Percentiles rank a stretch among this genome's conserved stretches.
Evolutionary conservation across 2,113 vertebrate genomes (phyloP).

Genomic region (human): DNA sequence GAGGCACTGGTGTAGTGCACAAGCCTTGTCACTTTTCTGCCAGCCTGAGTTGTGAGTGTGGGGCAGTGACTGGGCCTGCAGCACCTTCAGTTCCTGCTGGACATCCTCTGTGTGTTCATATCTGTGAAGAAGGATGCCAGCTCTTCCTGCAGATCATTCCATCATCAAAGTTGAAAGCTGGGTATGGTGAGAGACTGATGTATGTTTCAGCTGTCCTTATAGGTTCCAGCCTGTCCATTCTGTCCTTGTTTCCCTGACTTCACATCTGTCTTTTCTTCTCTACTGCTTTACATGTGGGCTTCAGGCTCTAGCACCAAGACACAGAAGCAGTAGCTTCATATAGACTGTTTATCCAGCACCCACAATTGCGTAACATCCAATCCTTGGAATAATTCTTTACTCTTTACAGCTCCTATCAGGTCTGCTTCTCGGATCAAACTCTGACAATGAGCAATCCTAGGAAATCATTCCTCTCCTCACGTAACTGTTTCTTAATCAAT

Average conservation of each 20-base stretch:
- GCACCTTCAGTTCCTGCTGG: background rate
- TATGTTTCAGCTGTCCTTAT: background rate
- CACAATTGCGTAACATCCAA: too few species aligned
- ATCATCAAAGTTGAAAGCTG: background rate
- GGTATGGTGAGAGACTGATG: background rate
- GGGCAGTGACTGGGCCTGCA: too few species aligned
- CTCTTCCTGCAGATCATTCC: background rate
- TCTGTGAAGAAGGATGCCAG: background rate
- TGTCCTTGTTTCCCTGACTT: background rate
- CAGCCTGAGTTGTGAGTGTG: background rate
- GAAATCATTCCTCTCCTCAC: background rate
- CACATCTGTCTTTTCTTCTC: background rate
- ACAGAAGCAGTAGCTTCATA: background rate
- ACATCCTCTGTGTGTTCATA: background rate
- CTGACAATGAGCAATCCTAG: background rate
- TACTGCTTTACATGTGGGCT: background rate
- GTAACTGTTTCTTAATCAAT: background rate
- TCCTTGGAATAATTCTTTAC: background rate
- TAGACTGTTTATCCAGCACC: background rate
- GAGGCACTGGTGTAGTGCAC: background rate
- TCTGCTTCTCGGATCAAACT: background rate
- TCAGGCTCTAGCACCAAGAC: background rate
- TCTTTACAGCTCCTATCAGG: background rate
- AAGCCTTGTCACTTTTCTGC: rapidly evolving
- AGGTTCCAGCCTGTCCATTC: background rate